Percentiles rank a stretch among this genome's conserved stretches.
phyloP scores from a whole-genome alignment of 1,140 invertebrate genomes.

The Drosophila grimshawi region DNA sequence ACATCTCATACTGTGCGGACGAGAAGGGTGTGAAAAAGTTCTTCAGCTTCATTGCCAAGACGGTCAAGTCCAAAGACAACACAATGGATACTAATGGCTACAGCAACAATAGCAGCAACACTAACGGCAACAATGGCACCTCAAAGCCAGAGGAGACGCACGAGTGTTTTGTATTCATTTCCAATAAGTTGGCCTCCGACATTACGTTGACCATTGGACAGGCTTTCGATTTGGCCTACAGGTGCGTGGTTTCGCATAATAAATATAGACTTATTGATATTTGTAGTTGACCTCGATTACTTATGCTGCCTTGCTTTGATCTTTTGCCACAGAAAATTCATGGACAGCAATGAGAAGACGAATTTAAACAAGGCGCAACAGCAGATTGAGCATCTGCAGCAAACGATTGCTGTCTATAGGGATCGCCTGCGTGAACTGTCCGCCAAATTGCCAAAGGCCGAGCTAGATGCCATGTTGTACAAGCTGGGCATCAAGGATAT shows the following conservation, averaged over 20 bases:
- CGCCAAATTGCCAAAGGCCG: constrained; percentile 79
- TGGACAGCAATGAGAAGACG: constrained; percentile 84
- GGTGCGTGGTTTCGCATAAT: constrained; percentile 79
- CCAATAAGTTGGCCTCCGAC: constrained; percentile 97
- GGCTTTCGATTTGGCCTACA: constrained; percentile 98
- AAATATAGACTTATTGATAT: background rate
- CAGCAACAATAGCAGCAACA: constrained; percentile 45
- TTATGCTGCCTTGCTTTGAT: background rate
- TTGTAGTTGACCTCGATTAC: too few relatives aligned
- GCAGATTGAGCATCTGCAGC: constrained; percentile 86
- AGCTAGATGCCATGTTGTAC: constrained; percentile 77
- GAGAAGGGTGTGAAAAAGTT: constrained; percentile 99
- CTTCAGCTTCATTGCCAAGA: constrained; percentile 98
- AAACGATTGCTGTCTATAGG: constrained; percentile 85
- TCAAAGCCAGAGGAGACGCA: constrained; percentile 89
- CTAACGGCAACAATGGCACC: constrained; percentile 40
- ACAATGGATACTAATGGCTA: constrained; percentile 69
- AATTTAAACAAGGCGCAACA: constrained; percentile 86
- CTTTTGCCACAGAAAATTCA: constrained; percentile 66
- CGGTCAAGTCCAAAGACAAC: constrained; percentile 86
- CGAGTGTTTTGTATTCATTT: constrained; percentile 98
- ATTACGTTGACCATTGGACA: constrained; percentile 98
- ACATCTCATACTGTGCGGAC: constrained; percentile 99
- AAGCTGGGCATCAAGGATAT: constrained; percentile 81
- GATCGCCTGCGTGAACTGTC: constrained; percentile 85